Percentiles rank a stretch among this genome's conserved stretches.
These are phyloP conservation scores for Mionectes macconnelli DNA, from an alignment of 2,113 vertebrate genomes.

Conservation along the genomic window DNA sequence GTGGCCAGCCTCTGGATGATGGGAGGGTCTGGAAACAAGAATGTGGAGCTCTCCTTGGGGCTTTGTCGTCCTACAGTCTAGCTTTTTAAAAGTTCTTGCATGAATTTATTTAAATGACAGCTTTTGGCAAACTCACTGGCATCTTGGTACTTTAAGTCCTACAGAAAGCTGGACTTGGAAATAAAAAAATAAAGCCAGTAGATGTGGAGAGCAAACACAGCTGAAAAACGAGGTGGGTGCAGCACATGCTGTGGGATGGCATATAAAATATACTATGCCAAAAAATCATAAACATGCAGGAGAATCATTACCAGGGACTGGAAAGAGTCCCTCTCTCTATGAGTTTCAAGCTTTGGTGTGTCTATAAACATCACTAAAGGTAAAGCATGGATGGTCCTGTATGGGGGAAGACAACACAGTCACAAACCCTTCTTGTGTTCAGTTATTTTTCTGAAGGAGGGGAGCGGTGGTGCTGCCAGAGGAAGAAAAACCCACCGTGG, in stretches of 20 bases:
- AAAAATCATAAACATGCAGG: neutral
- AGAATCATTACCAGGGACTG: neutral
- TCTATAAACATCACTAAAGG: neutral
- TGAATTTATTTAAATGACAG: neutral
- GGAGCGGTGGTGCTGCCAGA: neutral
- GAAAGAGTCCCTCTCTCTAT: neutral
- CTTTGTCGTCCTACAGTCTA: neutral
- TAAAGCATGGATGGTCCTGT: neutral
- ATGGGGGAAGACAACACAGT: neutral
- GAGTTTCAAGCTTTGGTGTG: neutral
- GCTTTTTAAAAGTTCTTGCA: neutral
- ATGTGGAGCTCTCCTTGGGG: neutral
- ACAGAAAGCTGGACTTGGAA: neutral
- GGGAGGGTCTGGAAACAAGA: neutral
- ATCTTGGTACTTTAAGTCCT: conserved; percentile 8
- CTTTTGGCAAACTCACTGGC: neutral
- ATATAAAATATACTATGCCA: neutral
- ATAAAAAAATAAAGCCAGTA: conserved; percentile 10
- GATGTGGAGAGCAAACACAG: neutral
- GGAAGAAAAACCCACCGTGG: neutral
- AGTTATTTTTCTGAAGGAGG: neutral
- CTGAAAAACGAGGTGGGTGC: neutral
- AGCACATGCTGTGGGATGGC: neutral
- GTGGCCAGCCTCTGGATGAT: neutral
- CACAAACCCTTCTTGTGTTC: neutral